These are phyloP conservation scores for Tamandua tetradactyla DNA, from an alignment of 2,797 vertebrate species.

Conservation along the genomic window DNA sequence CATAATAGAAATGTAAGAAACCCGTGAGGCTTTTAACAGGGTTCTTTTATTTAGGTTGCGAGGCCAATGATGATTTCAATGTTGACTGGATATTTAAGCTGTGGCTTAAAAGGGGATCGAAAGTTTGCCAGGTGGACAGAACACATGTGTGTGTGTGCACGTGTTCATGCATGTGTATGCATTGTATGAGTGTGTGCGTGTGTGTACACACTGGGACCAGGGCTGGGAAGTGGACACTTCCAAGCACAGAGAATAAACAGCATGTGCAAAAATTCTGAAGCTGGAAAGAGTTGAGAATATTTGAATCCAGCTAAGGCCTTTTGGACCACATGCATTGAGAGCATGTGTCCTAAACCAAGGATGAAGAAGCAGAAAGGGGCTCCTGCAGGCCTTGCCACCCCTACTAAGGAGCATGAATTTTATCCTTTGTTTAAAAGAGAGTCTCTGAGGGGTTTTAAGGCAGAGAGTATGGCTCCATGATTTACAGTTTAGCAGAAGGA, in stretches of 20 bases:
- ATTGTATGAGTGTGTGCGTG: no score
- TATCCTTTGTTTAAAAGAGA: background rate
- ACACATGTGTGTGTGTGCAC: background rate
- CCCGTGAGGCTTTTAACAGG: background rate
- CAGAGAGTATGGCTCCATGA: background rate
- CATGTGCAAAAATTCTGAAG: background rate
- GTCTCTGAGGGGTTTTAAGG: background rate
- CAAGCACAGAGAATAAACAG: background rate
- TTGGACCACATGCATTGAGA: background rate
- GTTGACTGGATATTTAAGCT: background rate
- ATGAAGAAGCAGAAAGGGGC: no score
- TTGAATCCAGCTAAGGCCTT: background rate
- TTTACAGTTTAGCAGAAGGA: background rate
- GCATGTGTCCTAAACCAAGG: background rate
- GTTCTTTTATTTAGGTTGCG: background rate
- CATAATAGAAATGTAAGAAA: background rate
- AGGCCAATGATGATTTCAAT: no score
- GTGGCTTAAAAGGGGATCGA: background rate
- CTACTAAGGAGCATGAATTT: background rate
- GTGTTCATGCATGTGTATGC: background rate
- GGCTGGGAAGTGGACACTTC: no score
- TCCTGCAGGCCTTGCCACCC: background rate
- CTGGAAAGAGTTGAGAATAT: background rate
- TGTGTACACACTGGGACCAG: background rate
- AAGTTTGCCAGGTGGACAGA: background rate